These are phyloP conservation scores for Trypoxylus dichotomus DNA, from an alignment of 1,140 invertebrate genomes.

Conservation along the genomic window DNA sequence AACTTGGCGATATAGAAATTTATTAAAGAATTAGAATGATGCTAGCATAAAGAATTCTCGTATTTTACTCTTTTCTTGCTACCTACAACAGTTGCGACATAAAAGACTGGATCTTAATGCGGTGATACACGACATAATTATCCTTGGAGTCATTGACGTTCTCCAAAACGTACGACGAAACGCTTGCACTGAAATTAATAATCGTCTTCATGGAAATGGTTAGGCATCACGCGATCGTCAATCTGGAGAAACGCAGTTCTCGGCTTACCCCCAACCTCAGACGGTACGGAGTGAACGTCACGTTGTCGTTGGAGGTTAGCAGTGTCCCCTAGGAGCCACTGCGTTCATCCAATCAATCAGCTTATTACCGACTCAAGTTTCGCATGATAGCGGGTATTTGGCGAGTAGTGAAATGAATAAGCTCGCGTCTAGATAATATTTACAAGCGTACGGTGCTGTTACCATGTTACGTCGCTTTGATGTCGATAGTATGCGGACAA, in stretches of 20 bases:
- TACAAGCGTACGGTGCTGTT: neutral
- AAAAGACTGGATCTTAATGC: conserved; percentile 9
- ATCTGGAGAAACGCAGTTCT: neutral
- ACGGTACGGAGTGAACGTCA: neutral
- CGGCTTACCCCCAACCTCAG: neutral
- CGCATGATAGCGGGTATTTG: no score
- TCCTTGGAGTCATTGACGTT: conserved; percentile 11
- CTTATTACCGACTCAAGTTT: no score
- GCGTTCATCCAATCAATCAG: neutral
- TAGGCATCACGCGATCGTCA: neutral
- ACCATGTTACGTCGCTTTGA: neutral
- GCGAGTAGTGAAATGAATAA: neutral
- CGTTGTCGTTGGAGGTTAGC: neutral
- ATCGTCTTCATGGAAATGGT: neutral
- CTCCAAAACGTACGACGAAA: conserved; percentile 1
- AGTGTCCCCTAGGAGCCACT: neutral
- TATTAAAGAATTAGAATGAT: neutral
- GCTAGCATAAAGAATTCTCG: neutral
- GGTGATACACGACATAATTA: conserved; percentile 20
- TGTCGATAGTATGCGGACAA: no score
- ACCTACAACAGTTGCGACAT: neutral
- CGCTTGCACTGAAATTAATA: neutral
- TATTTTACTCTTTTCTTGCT: neutral
- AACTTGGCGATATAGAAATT: neutral
- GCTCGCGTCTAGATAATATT: neutral